These are phyloP conservation scores for Myotis planiceps DNA, from an alignment of 2,797 vertebrate genomes.

Conservation along the genomic window DNA sequence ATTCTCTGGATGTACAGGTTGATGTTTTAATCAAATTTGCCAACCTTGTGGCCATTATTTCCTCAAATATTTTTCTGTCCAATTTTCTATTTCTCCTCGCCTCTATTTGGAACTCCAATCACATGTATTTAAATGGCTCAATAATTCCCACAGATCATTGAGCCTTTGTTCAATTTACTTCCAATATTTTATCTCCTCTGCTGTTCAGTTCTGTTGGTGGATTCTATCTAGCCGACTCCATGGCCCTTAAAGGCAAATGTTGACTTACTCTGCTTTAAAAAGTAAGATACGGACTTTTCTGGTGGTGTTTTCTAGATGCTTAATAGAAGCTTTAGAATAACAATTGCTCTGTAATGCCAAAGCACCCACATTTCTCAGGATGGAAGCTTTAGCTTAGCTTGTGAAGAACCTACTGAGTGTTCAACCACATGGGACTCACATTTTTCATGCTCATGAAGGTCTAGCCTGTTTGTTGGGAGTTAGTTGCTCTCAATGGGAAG, in stretches of 20 bases:
- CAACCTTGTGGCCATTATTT: not conserved
- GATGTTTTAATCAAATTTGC: not conserved
- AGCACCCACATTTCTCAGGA: not conserved
- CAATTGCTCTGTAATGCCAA: not conserved
- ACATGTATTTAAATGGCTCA: not conserved
- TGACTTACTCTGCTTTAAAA: not conserved
- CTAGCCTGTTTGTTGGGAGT: not conserved
- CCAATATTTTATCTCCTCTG: not conserved
- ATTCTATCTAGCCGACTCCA: not conserved
- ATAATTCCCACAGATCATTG: not conserved
- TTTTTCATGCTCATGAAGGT: not conserved
- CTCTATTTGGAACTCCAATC: not conserved
- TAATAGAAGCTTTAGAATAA: not conserved
- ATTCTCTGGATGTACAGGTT: not conserved
- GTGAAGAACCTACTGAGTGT: not conserved
- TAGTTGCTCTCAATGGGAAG: constrained; percentile 31
- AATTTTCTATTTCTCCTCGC: not conserved
- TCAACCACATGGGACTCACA: not conserved
- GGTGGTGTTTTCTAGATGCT: not conserved
- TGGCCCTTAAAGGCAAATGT: not conserved
- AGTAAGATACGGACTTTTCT: not conserved
- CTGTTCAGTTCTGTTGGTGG: not conserved
- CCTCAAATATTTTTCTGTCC: not conserved
- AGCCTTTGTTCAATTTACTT: not conserved
- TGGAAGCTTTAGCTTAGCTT: not conserved